A percentile compares a stretch with the other conserved stretches of the same genome.
phyloP scores from a whole-genome alignment of 2,113 vertebrate species.

The Pseudorhombus dupliciocellatus region DNA sequence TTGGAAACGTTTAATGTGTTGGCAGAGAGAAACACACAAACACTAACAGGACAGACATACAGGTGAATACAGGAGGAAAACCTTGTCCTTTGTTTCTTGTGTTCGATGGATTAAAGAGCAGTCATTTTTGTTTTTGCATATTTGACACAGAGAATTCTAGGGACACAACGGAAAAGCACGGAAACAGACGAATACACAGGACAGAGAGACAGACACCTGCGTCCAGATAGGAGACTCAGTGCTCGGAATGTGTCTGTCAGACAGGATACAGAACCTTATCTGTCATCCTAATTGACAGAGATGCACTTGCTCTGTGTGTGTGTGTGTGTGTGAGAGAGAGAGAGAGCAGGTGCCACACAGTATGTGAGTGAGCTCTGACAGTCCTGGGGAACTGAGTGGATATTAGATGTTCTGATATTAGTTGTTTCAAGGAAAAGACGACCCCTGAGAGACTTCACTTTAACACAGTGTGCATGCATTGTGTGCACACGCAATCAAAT shows the following conservation, averaged over 20 bases:
- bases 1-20: neutral
- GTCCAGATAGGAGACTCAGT: slow-evolving; percentile 1
- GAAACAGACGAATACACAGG: neutral
- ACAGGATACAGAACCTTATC: slow-evolving; percentile 24
- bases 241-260: slow-evolving; percentile 35
- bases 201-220: slow-evolving; percentile 31
- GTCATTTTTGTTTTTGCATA: no score
- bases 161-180: neutral
- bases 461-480: neutral
- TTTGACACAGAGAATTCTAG: no score
- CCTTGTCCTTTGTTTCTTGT: no score
- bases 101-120: no score
- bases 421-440: slow-evolving; percentile 5
- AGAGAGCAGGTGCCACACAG: neutral
- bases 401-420: no score
- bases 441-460: neutral
- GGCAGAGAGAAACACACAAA: neutral
- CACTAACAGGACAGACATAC: neutral
- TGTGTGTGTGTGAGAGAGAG: slow-evolving; percentile 1
- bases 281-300: slow-evolving; percentile 58
- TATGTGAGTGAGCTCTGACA: neutral
- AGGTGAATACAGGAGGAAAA: neutral
- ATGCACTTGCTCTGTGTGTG: slow-evolving; percentile 1
- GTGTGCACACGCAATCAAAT: neutral
- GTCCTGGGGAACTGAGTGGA: slow-evolving; percentile 12